A percentile compares a stretch with the other conserved stretches of the same genome.
Evolutionary conservation across 2,113 vertebrate species (phyloP).

Genomic region (Sminthopsis crassicaudata): DNA sequence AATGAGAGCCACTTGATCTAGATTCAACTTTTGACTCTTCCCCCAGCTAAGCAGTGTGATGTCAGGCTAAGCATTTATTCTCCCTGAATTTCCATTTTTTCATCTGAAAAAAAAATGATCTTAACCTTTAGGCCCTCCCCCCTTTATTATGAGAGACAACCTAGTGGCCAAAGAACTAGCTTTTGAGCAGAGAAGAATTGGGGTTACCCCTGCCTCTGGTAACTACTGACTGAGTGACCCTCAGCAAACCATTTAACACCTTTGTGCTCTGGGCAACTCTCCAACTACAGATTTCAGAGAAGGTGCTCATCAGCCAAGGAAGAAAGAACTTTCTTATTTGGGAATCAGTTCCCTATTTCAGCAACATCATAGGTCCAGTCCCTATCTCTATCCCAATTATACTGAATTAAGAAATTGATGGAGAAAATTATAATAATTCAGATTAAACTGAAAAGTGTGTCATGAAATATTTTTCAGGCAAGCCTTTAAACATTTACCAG

Average conservation of each 20-base stretch:
- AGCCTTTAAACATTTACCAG: neutral
- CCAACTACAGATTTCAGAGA: neutral
- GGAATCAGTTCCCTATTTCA: neutral
- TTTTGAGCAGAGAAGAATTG: neutral
- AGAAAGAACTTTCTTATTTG: neutral
- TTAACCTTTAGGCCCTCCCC: neutral
- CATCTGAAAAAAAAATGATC: neutral
- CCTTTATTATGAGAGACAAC: neutral
- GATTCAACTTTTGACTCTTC: neutral
- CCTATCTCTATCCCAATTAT: neutral
- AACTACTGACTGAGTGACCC: neutral
- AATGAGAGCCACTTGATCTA: neutral
- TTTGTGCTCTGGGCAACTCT: neutral
- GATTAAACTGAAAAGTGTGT: neutral
- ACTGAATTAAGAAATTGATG: neutral
- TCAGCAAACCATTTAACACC: neutral
- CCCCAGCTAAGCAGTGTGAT: neutral
- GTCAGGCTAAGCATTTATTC: neutral
- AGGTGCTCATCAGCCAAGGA: neutral
- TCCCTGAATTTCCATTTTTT: constrained; percentile 15
- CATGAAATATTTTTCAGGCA: neutral
- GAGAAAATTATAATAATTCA: neutral
- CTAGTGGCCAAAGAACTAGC: neutral
- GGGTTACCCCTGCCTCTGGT: neutral
- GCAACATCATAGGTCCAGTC: neutral